Evolutionary conservation across 2,888 invertebrate species (phyloP), one percentile per base, ranked within the genome.

Genomic region (Psylliodes chrysocephalus): DNA sequence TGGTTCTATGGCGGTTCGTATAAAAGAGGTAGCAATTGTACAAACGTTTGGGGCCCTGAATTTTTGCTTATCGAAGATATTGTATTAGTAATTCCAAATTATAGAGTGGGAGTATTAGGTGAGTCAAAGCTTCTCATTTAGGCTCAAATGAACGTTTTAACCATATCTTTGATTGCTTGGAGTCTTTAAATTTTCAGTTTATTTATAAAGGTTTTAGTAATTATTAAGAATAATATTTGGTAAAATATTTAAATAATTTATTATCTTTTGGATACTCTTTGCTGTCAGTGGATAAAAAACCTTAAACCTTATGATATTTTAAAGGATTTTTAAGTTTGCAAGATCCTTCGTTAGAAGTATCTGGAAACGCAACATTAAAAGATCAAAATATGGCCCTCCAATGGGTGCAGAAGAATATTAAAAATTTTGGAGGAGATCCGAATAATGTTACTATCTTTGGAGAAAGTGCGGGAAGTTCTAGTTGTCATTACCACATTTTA

Each of bases 351-450:
- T 71, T 85, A 4, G 80, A 81, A 57, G 78, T 85, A 49, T 84
- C 85, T 0, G 85, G 85, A 3, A 86, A 86, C 75, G 83, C 84
- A 0, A 85, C 84, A 1, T 75, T 86, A 0, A 85, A 85, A 73
- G 86, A 86, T 71, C 84, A 84, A 75, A 77, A 83, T 0, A 67
- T 84, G 71, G 85, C 84, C 0, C 69, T 86, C 30, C 82, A 82
- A 60, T 86, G 85, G 85, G 78, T 86, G 0, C 82, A 84, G 64
- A 74, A 77, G 1, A 85, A 86, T 67, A 84, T 85, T 17, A 67
- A 74, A 1, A 77, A 77, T 56, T 86, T 86, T 71, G 82, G 83
- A 46, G 86, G 86, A 0, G 83, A 86, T 76, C 79, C 83, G 0
- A 74, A 82, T 2, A 85, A 85, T 57, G 84, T 86, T 4, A 85